Percentiles rank a stretch among this genome's conserved stretches.
phyloP scores from a whole-genome alignment of 2,888 invertebrate genomes.

The Trypoxylon attenuatum region DNA sequence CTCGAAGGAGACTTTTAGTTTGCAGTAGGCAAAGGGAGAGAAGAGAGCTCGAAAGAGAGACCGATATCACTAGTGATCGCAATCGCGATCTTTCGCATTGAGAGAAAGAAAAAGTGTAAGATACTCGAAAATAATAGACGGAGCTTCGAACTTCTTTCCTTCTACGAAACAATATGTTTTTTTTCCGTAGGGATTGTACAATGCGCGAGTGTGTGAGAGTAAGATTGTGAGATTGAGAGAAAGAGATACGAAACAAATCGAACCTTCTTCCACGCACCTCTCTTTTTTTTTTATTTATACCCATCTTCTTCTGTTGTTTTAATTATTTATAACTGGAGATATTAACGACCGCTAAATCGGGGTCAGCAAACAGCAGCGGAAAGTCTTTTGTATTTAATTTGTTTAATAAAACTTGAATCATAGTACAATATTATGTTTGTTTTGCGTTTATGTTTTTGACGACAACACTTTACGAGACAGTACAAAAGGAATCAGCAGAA shows the following conservation, averaged over 20 bases:
- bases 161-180: too few species aligned
- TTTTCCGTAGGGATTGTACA: background rate
- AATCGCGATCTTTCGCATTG: too few species aligned
- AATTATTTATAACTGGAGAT: constrained; percentile 67
- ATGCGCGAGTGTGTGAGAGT: constrained; percentile 10
- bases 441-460: constrained; percentile 12
- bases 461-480: background rate
- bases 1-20: too few species aligned
- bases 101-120: constrained; percentile 1
- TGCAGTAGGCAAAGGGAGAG: constrained; percentile 1
- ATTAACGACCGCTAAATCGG: constrained; percentile 50
- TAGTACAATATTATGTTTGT: constrained; percentile 65
- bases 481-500: background rate
- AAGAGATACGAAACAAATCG: constrained; percentile 9
- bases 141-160: constrained; percentile 25
- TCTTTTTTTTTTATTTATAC: constrained; percentile 54
- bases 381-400: constrained; percentile 72
- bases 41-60: constrained; percentile 7
- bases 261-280: constrained; percentile 10
- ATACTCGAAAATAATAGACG: constrained; percentile 1
- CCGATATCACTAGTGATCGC: too few species aligned
- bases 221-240: constrained; percentile 13
- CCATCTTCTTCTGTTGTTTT: constrained; percentile 59
- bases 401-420: constrained; percentile 72
- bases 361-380: constrained; percentile 46